These are phyloP conservation scores for Morpho helenor DNA, from an alignment of 2,888 invertebrate species.

Conservation along the genomic window DNA sequence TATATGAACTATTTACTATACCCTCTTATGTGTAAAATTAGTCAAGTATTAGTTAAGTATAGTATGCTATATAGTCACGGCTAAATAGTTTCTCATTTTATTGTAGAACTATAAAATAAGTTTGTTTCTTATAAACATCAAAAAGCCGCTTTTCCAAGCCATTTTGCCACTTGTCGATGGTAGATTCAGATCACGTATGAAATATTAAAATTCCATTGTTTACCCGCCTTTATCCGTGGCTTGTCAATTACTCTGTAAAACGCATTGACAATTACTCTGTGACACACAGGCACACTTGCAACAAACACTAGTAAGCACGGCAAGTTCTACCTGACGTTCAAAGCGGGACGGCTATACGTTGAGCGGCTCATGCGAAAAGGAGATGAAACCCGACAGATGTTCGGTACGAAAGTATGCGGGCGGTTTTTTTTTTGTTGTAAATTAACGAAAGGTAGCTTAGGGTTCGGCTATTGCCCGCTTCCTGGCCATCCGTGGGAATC, in stretches of 20 bases:
- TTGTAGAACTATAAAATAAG: no score
- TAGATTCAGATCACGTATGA: conserved; percentile 8
- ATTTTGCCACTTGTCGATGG: no score
- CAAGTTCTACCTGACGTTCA: conserved; percentile 36
- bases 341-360: conserved; percentile 32
- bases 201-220: conserved; percentile 18
- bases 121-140: no score
- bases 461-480: conserved; percentile 34
- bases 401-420: conserved; percentile 65
- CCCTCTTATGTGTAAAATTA: no score
- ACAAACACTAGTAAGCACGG: conserved; percentile 23
- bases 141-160: no score
- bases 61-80: no score
- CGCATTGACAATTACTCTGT: conserved; percentile 22
- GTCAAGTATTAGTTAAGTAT: no score
- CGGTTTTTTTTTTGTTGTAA: conserved; percentile 41
- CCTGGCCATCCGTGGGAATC: conserved; percentile 52
- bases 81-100: no score
- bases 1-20: no score
- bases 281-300: conserved; percentile 26
- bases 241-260: conserved; percentile 23
- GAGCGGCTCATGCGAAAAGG: conserved; percentile 28
- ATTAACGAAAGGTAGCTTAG: conserved; percentile 38
- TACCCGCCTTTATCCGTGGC: conserved; percentile 13
- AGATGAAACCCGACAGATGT: conserved; percentile 57